phyloP scores from a whole-genome alignment of 2,113 vertebrate genomes.

The Carettochelys insculpta region DNA sequence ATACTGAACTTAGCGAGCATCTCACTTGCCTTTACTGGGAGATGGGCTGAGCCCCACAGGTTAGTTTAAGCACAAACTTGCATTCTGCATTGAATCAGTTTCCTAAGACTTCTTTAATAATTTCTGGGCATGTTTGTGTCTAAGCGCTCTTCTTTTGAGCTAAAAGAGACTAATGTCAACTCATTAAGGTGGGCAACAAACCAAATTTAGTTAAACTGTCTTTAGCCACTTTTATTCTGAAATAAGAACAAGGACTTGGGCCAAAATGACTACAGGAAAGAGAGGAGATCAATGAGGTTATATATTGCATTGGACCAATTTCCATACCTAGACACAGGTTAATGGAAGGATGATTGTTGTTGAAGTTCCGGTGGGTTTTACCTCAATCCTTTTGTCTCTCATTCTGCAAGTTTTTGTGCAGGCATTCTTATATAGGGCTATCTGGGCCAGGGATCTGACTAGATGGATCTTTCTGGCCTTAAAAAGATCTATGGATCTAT shows the following conservation, averaged over 20 bases:
- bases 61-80: not conserved
- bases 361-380: not conserved
- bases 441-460: not conserved
- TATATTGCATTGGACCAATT: not conserved
- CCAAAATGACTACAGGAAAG: not conserved
- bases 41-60: not conserved
- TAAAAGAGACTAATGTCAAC: not conserved
- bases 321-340: not conserved
- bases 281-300: not conserved
- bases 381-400: not conserved
- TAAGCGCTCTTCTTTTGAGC: not conserved
- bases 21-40: not conserved
- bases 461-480: not conserved
- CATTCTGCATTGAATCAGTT: not conserved
- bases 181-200: not conserved
- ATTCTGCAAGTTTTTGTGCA: not conserved
- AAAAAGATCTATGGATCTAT: not conserved
- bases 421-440: not conserved
- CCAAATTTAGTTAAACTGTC: not conserved
- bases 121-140: not conserved
- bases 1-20: not conserved
- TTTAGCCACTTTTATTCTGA: not conserved
- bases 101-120: not conserved
- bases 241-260: not conserved
- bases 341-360: not conserved